Base-by-base conservation (phyloP, 2,113 vertebrate genomes). In the Sarotherodon lohbergeri region DNA sequence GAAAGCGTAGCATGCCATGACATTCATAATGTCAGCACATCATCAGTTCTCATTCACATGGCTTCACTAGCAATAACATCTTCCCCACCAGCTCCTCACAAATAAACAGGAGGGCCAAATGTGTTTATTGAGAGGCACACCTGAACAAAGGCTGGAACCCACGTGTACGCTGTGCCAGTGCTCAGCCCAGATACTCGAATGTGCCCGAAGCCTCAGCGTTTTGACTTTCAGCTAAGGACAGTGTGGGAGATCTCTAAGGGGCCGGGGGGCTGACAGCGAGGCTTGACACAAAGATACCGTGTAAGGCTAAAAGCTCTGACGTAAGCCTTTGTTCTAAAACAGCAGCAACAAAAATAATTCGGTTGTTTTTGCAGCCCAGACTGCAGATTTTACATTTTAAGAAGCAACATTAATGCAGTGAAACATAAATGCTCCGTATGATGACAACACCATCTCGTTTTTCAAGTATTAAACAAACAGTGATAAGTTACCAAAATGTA, bases 261-360 rank as follows among this genome's bases (percentile, higher is more conserved):
- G 0, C 3, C 6, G 71, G 16, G 41, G 41, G 71, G 24, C 41
- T 76, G 71, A 76, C 71, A 50, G 24, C 3, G 24, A 29, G 6
- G 71, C 71, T 32, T 17, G 68, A 48, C 9, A 6, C 68, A 48
- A 73, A 0, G 0, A 48, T 17, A 27, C 68, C 0, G 3, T 0
- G 39, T 73, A 73, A 1, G 68, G 14, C n/a, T 41, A 41, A 41
- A 14, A 41, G 63, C 22, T 27, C 22, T 46, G 68, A 46, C n/a
- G 5, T 3, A 27, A 46, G 41, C 68, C 41, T 73, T 46, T 73
- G 39, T 73, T 46, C 68, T 10, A 46, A 46, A 46, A 73, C 8
- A 46, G 22, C 68, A 27, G 22, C 22, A 0, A 27, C 41, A 73
- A 73, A 46, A 73, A 73, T 7, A 46, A 46, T 73, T 3, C 0